Percentiles rank a stretch among this genome's conserved stretches.
Conservation (phyloP, 2,888 invertebrate species). For the Thereva unica region DNA sequence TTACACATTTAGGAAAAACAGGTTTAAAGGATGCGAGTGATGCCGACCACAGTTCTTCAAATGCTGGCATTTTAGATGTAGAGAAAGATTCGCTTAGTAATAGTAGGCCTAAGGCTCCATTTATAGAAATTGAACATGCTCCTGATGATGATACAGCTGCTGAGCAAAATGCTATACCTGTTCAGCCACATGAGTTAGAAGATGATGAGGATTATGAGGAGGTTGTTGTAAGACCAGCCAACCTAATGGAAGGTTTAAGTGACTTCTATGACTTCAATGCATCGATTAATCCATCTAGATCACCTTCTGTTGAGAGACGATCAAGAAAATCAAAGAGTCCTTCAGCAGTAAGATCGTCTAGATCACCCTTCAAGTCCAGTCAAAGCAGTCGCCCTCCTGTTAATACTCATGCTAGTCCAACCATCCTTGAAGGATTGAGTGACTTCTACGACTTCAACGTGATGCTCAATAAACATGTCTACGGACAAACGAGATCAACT, state of each 20-base stretch:
- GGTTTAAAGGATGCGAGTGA: not conserved
- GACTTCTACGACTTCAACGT: conserved; percentile 48
- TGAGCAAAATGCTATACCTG: not conserved
- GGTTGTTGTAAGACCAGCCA: not conserved
- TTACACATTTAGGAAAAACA: too few species aligned
- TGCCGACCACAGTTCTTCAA: conserved; percentile 6
- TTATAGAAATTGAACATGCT: conserved; percentile 14
- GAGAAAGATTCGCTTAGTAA: not conserved
- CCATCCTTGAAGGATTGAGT: conserved; percentile 37
- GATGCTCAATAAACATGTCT: conserved; percentile 49
- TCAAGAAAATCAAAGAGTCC: conserved; percentile 26
- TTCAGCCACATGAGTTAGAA: too few species aligned
- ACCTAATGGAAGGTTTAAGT: conserved; percentile 53
- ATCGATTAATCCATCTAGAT: conserved; percentile 52
- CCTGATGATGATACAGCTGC: not conserved
- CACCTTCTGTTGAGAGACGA: conserved; percentile 43
- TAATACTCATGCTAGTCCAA: not conserved
- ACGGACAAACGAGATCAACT: not conserved
- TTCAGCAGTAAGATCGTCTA: not conserved
- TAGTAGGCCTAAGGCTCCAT: conserved; percentile 1
- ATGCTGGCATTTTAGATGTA: not conserved
- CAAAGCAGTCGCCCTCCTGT: not conserved
- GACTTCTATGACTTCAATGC: conserved; percentile 57
- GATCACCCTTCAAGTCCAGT: not conserved
- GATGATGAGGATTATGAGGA: not conserved